Conservation (phyloP, 2,797 vertebrate species). For the Tarsius wallacei region DNA sequence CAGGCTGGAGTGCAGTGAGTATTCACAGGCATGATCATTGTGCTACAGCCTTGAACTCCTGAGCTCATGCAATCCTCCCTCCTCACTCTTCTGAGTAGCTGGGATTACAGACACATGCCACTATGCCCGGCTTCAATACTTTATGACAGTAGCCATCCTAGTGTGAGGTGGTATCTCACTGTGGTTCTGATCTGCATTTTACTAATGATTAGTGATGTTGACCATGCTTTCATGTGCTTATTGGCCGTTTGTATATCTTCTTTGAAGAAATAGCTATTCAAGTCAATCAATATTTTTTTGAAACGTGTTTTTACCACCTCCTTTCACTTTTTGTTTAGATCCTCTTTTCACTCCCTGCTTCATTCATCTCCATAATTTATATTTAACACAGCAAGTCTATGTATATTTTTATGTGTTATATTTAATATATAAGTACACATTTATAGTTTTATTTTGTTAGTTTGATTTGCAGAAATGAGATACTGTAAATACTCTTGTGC, state of each 20-base stretch:
- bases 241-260: not conserved
- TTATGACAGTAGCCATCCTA: not conserved
- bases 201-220: too few species aligned
- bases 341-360: not conserved
- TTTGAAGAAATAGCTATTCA: conserved; percentile 46
- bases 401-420: not conserved
- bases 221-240: not conserved
- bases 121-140: not conserved
- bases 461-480: conserved; percentile 8
- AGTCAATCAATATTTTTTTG: not conserved
- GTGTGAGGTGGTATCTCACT: not conserved
- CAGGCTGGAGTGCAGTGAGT: not conserved
- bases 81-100: not conserved
- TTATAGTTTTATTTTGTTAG: not conserved
- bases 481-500: not conserved
- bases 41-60: not conserved
- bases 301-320: too few species aligned
- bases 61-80: not conserved
- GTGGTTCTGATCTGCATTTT: too few species aligned
- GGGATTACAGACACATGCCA: too few species aligned
- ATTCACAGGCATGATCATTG: not conserved
- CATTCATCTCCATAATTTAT: not conserved
- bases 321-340: conserved; percentile 39
- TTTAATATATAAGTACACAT: not conserved
- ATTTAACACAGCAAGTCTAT: not conserved